A percentile compares a stretch with the other conserved stretches of the same genome.
Evolutionary conservation across 2,797 vertebrate species (phyloP).

Genomic region (Peromyscus attwateri): DNA sequence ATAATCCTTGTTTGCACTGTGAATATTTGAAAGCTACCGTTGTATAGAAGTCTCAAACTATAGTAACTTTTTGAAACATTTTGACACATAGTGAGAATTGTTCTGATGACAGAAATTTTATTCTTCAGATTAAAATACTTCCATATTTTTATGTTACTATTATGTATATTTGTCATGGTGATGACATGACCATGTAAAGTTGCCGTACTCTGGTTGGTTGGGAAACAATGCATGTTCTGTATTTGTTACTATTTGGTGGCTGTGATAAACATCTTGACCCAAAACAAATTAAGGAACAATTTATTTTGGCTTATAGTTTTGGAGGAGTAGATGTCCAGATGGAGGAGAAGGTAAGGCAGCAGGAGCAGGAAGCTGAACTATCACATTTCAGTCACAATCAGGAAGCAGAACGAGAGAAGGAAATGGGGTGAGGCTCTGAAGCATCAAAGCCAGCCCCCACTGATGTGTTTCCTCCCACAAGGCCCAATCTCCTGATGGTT

Average conservation of each 20-base stretch:
- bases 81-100: not conserved
- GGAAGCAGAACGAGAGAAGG: not conserved
- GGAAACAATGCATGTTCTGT: not conserved
- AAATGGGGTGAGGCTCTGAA: not conserved
- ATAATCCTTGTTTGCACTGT: not conserved
- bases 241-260: not conserved
- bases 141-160: not conserved
- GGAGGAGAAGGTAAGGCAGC: not conserved
- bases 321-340: not conserved
- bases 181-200: not conserved
- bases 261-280: not conserved
- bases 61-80: conserved; percentile 30
- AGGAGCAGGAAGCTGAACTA: not conserved
- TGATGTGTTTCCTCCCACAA: not conserved
- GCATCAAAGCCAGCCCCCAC: not conserved
- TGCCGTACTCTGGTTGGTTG: not conserved
- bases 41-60: conserved; percentile 11
- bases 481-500: not conserved
- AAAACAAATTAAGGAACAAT: not conserved
- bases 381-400: not conserved
- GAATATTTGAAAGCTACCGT: not conserved
- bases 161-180: not conserved
- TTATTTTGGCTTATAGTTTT: not conserved
- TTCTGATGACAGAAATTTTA: not conserved
- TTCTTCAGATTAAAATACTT: not conserved